These are phyloP conservation scores for Mesitornis unicolor DNA, from an alignment of 2,113 vertebrate species.

Conservation along the genomic window DNA sequence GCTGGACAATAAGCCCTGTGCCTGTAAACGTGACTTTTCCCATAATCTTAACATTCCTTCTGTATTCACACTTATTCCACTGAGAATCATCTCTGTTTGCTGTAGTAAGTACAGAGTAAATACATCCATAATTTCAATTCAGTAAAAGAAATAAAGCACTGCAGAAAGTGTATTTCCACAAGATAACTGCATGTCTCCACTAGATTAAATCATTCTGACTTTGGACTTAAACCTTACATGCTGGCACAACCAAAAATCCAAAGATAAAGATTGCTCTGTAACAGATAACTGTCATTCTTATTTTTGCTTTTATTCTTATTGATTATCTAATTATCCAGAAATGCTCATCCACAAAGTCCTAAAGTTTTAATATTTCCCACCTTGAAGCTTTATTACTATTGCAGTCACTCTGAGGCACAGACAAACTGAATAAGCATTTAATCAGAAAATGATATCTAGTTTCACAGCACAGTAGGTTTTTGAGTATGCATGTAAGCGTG, in stretches of 20 bases:
- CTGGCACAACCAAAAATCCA: not conserved
- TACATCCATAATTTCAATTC: not conserved
- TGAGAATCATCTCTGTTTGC: not conserved
- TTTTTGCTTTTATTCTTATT: not conserved
- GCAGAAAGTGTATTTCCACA: not conserved
- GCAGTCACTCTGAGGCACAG: not conserved
- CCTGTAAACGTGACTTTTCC: not conserved
- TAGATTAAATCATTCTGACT: not conserved
- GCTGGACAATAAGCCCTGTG: not conserved
- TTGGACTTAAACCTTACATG: not conserved
- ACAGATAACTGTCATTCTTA: not conserved
- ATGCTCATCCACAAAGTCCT: not conserved
- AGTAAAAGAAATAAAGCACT: not conserved
- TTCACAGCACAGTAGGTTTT: slow-evolving; percentile 16
- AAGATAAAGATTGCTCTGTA: not conserved
- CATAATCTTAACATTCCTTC: not conserved
- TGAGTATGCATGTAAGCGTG: not conserved
- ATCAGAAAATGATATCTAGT: slow-evolving; percentile 25
- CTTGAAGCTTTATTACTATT: not conserved
- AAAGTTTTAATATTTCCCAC: not conserved
- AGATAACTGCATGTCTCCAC: not conserved
- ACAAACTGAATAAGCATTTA: slow-evolving; percentile 25
- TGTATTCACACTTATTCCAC: not conserved
- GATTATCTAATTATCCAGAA: slow-evolving; percentile 3
- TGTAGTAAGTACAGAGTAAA: not conserved